phyloP scores from a whole-genome alignment of 2,888 invertebrate genomes.

The Sinodicranocentrus sp. region DNA sequence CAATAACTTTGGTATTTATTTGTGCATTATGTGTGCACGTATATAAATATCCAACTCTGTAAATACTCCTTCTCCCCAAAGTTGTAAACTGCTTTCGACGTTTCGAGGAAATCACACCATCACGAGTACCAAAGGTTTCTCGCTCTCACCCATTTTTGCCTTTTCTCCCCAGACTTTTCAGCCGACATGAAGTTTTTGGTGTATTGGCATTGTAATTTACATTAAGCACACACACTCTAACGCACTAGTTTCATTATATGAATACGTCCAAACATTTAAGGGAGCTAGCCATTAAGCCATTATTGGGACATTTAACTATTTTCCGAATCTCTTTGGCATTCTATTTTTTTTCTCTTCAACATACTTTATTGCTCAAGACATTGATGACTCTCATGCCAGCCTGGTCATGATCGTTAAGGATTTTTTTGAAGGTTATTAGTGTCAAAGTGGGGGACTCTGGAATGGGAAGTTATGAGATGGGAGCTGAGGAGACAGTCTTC shows the following conservation, averaged over 20 bases:
- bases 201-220: conserved; percentile 6
- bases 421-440: conserved; percentile 69
- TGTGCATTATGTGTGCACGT: too few relatives aligned
- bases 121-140: too few relatives aligned
- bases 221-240: background rate
- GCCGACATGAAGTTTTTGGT: too few relatives aligned
- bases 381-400: conserved; percentile 56
- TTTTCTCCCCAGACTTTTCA: too few relatives aligned
- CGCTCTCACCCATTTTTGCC: too few relatives aligned
- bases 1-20: too few relatives aligned
- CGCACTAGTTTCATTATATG: background rate
- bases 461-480: conserved; percentile 70
- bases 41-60: too few relatives aligned
- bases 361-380: conserved; percentile 59
- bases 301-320: conserved; percentile 46
- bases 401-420: conserved; percentile 59
- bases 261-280: conserved; percentile 38
- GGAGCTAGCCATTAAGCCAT: conserved; percentile 19
- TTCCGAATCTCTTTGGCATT: background rate
- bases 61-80: too few relatives aligned
- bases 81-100: too few relatives aligned
- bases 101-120: too few relatives aligned
- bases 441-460: conserved; percentile 65
- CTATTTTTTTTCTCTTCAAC: conserved; percentile 16
- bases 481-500: conserved; percentile 50